Conservation (phyloP, 1,140 invertebrate genomes). For the Solenopsis invicta region DNA sequence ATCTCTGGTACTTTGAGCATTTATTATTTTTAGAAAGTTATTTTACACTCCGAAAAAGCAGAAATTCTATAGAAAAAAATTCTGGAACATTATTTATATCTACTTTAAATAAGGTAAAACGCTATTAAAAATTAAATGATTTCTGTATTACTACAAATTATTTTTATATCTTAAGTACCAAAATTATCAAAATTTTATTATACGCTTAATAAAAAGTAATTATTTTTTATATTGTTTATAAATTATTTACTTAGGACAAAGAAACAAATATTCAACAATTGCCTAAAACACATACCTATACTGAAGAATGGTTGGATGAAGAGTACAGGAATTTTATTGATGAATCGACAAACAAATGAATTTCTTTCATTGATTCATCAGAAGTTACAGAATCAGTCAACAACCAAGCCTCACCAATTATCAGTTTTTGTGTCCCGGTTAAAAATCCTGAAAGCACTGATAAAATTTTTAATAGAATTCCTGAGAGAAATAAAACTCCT, state of each 20-base stretch:
- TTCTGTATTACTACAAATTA: neutral
- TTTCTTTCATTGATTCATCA: no score
- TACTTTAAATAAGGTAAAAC: conserved; percentile 10
- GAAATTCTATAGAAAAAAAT: conserved; percentile 28
- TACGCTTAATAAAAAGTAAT: neutral
- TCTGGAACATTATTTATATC: neutral
- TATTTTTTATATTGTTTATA: neutral
- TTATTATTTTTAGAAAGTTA: conserved; percentile 19
- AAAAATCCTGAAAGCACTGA: no score
- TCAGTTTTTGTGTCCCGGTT: no score
- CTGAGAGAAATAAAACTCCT: no score
- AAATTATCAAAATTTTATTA: neutral
- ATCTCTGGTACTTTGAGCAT: conserved; percentile 17
- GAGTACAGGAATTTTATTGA: neutral
- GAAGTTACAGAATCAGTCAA: neutral
- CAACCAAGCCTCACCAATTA: neutral
- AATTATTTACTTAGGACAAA: neutral
- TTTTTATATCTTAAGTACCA: neutral
- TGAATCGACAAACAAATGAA: neutral
- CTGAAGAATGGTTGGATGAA: neutral
- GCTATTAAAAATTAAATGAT: neutral
- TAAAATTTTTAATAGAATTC: no score
- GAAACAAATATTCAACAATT: neutral
- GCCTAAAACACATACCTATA: neutral
- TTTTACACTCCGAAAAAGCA: neutral